Evolutionary conservation across 2,113 vertebrate species (phyloP).

Genomic region (Meles meles): DNA sequence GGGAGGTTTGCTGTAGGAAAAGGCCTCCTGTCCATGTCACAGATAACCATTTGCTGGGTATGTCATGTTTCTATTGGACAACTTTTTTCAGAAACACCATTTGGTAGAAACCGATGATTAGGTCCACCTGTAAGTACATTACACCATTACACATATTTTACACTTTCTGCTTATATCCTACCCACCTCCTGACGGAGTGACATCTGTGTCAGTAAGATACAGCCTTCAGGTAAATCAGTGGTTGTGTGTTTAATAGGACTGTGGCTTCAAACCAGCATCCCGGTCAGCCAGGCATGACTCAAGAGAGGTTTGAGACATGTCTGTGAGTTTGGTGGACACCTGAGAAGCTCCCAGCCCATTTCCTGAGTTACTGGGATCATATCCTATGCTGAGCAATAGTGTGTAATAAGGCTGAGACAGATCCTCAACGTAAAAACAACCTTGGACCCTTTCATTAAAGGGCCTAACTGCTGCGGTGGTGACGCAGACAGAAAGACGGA

Average conservation of each 20-base stretch:
- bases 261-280: neutral
- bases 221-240: neutral
- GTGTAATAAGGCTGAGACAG: neutral
- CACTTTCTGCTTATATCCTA: accelerated
- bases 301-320: neutral
- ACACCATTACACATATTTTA: accelerated
- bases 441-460: neutral
- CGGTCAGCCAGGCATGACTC: accelerated
- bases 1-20: neutral
- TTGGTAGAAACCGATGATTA: neutral
- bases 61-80: accelerated
- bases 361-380: accelerated
- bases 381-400: accelerated
- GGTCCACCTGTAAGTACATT: accelerated
- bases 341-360: neutral
- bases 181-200: accelerated
- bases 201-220: accelerated
- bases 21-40: neutral
- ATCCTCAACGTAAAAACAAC: no score
- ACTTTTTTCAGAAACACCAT: neutral
- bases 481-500: neutral
- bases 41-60: accelerated
- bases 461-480: neutral
- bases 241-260: neutral
- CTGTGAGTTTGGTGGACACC: accelerated